phyloP scores from a whole-genome alignment of 2,797 vertebrate species.

The Oreochromis grahami region DNA sequence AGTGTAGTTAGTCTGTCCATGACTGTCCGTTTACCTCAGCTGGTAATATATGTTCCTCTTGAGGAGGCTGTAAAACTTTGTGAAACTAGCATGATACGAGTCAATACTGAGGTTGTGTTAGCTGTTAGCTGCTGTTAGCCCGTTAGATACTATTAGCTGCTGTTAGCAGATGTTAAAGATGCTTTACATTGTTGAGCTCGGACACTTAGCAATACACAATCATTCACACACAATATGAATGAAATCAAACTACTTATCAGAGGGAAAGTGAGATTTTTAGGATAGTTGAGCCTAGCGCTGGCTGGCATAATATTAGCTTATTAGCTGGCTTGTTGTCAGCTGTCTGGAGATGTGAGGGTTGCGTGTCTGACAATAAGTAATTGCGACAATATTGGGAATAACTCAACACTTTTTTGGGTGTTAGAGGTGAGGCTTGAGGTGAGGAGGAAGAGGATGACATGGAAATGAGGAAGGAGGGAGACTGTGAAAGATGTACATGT shows the following conservation, averaged over 20 bases:
- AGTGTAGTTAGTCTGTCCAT: too few species aligned
- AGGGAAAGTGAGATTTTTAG: accelerated
- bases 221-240: neutral
- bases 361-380: neutral
- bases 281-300: neutral
- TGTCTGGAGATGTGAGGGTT: neutral
- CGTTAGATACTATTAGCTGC: neutral
- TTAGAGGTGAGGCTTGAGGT: neutral
- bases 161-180: neutral
- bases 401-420: neutral
- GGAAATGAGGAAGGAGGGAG: neutral
- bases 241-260: too few species aligned
- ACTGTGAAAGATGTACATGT: neutral
- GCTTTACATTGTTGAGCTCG: neutral
- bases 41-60: neutral
- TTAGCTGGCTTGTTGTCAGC: neutral
- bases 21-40: too few species aligned
- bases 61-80: neutral
- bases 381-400: neutral
- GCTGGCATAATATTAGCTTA: accelerated
- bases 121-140: neutral
- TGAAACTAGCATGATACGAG: neutral
- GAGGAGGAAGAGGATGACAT: neutral
- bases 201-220: neutral
- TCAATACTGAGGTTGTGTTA: neutral